Evolutionary conservation across 2,113 vertebrate species (phyloP).

Genomic region (Jacana jacana): DNA sequence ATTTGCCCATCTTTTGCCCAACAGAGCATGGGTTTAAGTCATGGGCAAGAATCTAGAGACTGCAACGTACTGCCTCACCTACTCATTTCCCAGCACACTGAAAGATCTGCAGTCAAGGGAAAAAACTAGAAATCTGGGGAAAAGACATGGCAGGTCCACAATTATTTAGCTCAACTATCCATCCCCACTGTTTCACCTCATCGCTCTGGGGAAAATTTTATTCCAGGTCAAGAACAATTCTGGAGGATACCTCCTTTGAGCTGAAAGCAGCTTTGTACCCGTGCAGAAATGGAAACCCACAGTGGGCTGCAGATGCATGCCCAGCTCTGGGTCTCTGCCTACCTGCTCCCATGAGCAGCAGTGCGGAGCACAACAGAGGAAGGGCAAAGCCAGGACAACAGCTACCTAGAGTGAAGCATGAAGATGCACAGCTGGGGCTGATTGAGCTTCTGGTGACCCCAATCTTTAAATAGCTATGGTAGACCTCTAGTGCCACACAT

Average conservation of each 20-base stretch:
- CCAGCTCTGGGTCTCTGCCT: background rate
- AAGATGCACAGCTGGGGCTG: background rate
- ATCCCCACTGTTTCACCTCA: background rate
- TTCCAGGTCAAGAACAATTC: background rate
- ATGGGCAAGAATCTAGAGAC: background rate
- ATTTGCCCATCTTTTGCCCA: background rate
- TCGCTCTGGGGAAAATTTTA: background rate
- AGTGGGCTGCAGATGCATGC: background rate
- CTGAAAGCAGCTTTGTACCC: background rate
- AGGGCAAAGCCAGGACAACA: accelerated
- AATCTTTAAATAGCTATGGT: background rate
- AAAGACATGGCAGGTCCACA: background rate
- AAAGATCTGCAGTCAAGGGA: background rate
- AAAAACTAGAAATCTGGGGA: background rate
- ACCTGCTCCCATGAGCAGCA: accelerated
- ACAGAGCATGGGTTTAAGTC: background rate
- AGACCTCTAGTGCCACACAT: accelerated
- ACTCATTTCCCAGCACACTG: background rate
- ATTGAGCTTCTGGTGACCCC: background rate
- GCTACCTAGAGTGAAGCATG: accelerated
- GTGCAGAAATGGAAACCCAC: background rate
- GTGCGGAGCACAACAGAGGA: background rate
- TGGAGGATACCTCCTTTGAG: background rate
- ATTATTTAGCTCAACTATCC: background rate
- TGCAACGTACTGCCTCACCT: background rate